phyloP scores from a whole-genome alignment of 2,797 vertebrate species.

The Otus scops region DNA sequence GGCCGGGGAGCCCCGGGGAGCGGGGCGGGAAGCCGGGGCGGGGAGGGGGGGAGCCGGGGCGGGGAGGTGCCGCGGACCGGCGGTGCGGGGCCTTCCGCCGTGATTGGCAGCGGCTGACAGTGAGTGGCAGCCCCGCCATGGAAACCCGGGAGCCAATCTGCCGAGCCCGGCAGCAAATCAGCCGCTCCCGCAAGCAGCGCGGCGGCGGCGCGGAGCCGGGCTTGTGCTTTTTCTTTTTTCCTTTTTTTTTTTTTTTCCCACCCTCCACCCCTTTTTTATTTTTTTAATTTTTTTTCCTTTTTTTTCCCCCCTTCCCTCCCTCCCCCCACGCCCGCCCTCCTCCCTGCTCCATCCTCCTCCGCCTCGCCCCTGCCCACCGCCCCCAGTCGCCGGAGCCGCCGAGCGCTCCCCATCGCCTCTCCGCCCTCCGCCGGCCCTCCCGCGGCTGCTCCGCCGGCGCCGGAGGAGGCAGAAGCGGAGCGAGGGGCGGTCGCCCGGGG shows the following conservation, averaged over 20 bases:
- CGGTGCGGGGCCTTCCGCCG: slow-evolving; percentile 68
- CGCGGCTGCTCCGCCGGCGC: neutral
- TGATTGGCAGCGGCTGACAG: slow-evolving; percentile 90
- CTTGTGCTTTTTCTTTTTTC: neutral
- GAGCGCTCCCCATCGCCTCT: neutral
- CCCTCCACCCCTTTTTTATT: no score
- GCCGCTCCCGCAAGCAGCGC: slow-evolving; percentile 29
- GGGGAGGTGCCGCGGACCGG: slow-evolving; percentile 70
- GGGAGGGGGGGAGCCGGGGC: neutral
- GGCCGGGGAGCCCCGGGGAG: neutral
- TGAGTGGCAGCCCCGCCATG: slow-evolving; percentile 93
- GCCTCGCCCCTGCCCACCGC: neutral
- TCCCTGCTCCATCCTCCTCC: neutral
- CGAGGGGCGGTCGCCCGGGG: neutral
- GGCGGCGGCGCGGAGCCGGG: neutral
- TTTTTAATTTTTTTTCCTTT: no score
- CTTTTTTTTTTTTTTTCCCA: neutral
- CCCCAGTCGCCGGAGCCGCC: neutral
- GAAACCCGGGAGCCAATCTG: slow-evolving; percentile 89
- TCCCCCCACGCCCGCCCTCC: neutral
- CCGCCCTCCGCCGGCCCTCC: neutral
- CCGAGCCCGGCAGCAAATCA: slow-evolving; percentile 90
- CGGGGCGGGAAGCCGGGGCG: neutral
- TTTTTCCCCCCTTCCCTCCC: neutral
- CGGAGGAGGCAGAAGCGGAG: neutral